Percentiles rank a stretch among this genome's conserved stretches.
Evolutionary conservation across 2,797 vertebrate species (phyloP).

Genomic region (Falco berigora): DNA sequence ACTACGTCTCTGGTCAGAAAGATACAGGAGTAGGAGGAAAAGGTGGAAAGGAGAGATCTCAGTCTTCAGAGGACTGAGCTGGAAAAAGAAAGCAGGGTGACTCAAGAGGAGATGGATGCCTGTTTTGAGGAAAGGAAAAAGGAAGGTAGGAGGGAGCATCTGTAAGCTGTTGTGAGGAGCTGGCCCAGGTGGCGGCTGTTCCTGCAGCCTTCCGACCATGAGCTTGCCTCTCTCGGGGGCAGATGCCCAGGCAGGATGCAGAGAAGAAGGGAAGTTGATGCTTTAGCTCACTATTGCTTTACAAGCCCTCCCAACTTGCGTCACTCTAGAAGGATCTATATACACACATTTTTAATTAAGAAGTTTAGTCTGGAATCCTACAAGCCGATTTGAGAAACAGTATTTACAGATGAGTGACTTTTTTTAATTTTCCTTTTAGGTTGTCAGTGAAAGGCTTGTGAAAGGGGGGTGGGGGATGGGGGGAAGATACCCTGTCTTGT

Average conservation of each 20-base stretch:
- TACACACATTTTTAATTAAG: not conserved
- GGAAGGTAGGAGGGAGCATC: not conserved
- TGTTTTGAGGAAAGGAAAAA: not conserved
- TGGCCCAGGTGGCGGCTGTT: not conserved
- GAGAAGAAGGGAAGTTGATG: not conserved
- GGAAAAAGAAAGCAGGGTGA: not conserved
- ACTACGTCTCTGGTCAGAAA: not conserved
- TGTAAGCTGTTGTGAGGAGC: not conserved
- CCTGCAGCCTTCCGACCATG: no score
- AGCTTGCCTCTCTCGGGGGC: not conserved
- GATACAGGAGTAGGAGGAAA: fast-evolving
- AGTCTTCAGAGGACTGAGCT: not conserved
- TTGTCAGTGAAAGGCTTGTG: not conserved
- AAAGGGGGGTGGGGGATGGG: not conserved
- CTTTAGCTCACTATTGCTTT: not conserved
- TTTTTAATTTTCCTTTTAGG: not conserved
- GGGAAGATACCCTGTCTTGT: not conserved
- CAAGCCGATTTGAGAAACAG: not conserved
- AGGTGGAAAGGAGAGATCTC: not conserved
- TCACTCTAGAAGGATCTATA: not conserved
- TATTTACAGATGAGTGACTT: not conserved
- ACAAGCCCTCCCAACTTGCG: not conserved
- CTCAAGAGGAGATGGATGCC: fast-evolving
- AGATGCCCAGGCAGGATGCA: not conserved
- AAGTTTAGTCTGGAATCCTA: not conserved